Evolutionary conservation across 2,888 invertebrate genomes (phyloP).

Genomic region (Eristalis arbustorum): DNA sequence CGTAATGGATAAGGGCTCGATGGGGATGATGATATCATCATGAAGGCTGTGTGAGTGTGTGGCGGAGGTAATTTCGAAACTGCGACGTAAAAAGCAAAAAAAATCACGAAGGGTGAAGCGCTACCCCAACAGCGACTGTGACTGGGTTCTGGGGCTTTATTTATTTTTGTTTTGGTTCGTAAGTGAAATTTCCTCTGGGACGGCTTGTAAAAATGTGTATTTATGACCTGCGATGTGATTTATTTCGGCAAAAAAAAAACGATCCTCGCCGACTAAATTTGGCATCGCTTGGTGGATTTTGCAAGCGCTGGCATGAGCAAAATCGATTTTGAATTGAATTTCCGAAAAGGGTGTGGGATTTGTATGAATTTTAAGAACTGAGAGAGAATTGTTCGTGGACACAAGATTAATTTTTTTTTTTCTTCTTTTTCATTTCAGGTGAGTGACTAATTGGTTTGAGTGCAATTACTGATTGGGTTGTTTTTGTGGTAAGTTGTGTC

Average conservation of each 20-base stretch:
- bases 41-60: background rate
- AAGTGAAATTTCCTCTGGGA: background rate
- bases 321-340: constrained; percentile 7
- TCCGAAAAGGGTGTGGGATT: too few species aligned
- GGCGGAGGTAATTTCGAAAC: constrained; percentile 39
- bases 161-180: background rate
- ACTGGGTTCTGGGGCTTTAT: background rate
- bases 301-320: background rate
- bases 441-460: constrained; percentile 10
- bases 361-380: too few species aligned
- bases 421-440: constrained; percentile 32
- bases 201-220: background rate
- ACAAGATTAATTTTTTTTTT: background rate
- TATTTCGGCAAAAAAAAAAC: background rate
- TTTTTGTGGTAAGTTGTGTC: background rate
- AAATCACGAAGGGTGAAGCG: background rate
- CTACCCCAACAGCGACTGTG: background rate
- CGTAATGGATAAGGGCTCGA: background rate
- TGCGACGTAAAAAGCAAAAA: constrained; percentile 42
- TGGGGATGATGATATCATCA: constrained; percentile 27
- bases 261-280: background rate
- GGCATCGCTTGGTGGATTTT: background rate
- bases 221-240: background rate
- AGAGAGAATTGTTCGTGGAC: background rate
- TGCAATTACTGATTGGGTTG: background rate